Conservation (phyloP, 2,797 vertebrate genomes). For the Sardinella longiceps region DNA sequence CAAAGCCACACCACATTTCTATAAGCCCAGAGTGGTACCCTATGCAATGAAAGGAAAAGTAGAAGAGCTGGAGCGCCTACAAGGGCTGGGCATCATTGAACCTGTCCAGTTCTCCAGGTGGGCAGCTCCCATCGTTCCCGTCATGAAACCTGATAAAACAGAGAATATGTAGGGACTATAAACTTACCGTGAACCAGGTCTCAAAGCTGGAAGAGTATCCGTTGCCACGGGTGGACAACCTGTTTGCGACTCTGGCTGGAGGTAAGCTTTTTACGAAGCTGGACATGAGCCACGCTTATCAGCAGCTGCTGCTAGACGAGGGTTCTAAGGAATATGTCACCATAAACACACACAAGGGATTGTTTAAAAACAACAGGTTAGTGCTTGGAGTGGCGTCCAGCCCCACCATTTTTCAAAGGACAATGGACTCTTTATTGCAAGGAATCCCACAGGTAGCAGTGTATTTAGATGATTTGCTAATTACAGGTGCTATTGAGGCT, state of each 20-base stretch:
- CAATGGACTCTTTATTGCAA: constrained; percentile 37
- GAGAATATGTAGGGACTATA: constrained; percentile 39
- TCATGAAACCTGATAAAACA: background rate
- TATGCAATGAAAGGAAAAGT: no score
- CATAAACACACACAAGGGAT: no score
- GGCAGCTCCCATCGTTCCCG: constrained; percentile 4
- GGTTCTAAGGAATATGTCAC: no score
- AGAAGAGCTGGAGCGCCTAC: no score
- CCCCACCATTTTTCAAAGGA: constrained; percentile 46
- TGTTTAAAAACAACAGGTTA: no score
- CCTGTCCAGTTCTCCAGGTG: constrained; percentile 32
- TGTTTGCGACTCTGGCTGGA: no score
- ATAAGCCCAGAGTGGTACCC: no score
- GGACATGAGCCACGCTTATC: no score
- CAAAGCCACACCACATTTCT: no score
- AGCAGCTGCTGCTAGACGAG: no score
- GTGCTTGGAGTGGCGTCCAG: constrained; percentile 40
- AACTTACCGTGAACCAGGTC: constrained; percentile 23
- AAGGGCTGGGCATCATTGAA: constrained; percentile 31
- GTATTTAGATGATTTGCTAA: constrained; percentile 33
- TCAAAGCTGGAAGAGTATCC: background rate
- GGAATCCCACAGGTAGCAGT: constrained; percentile 30
- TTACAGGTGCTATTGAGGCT: constrained; percentile 33
- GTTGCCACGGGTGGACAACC: no score
- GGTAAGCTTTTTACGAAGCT: no score